phyloP scores from a whole-genome alignment of 1,140 invertebrate species.

The Pectinophora gossypiella region DNA sequence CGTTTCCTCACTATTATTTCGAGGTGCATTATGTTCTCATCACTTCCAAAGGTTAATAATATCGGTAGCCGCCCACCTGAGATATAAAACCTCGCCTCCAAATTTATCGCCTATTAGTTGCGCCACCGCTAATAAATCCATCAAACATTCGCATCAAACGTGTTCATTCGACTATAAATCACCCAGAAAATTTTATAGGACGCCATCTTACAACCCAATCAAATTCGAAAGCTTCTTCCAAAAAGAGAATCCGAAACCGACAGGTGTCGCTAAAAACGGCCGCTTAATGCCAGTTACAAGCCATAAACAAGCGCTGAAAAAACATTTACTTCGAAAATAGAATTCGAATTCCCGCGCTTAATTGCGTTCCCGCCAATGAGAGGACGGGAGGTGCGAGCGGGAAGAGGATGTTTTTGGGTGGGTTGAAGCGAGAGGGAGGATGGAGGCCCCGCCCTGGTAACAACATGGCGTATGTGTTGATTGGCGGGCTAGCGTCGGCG shows the following conservation, averaged over 20 bases:
- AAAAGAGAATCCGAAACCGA: constrained; percentile 17
- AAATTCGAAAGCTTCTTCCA: constrained; percentile 30
- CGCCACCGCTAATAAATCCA: constrained; percentile 56
- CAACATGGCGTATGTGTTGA: constrained; percentile 69
- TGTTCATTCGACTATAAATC: constrained; percentile 61
- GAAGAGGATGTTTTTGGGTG: constrained; percentile 30
- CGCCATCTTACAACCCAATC: constrained; percentile 39
- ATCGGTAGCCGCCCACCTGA: constrained; percentile 18
- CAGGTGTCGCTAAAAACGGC: constrained; percentile 46
- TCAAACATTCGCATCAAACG: constrained; percentile 41
- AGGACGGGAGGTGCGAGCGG: constrained; percentile 42
- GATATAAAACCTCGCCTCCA: neutral
- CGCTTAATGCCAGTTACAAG: constrained; percentile 27
- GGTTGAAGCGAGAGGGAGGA: constrained; percentile 30
- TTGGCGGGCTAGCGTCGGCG: constrained; percentile 55
- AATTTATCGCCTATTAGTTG: constrained; percentile 21
- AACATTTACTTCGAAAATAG: constrained; percentile 74
- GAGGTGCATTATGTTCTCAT: constrained; percentile 16
- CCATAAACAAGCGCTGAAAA: constrained; percentile 65
- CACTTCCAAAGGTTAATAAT: neutral
- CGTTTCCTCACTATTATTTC: neutral
- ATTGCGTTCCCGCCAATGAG: constrained; percentile 68
- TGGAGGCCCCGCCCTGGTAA: constrained; percentile 55
- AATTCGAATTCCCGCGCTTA: constrained; percentile 72
- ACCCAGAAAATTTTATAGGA: constrained; percentile 14